Conservation (phyloP, 2,888 invertebrate genomes). For the Lysandra coridon region DNA sequence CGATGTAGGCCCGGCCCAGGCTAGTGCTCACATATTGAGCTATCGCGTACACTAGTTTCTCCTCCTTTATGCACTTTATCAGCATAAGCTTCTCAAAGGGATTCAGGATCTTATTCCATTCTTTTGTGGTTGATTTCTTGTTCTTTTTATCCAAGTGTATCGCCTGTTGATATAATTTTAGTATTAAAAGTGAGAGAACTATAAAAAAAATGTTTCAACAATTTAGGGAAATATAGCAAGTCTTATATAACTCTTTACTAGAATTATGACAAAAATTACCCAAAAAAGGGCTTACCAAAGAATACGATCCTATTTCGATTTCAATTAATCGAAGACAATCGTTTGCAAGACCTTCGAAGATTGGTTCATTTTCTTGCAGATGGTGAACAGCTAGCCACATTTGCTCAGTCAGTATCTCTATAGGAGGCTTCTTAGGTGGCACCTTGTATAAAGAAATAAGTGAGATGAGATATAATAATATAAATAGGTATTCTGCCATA, state of each 20-base stretch:
- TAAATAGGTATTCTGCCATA: background rate
- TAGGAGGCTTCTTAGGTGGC: slow-evolving; percentile 80
- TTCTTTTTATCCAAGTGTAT: slow-evolving; percentile 77
- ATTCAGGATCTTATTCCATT: slow-evolving; percentile 84
- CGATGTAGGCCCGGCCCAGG: slow-evolving; percentile 89
- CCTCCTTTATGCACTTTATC: slow-evolving; percentile 87
- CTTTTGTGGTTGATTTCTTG: slow-evolving; percentile 48
- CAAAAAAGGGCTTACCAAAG: slow-evolving; percentile 65
- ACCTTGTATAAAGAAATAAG: slow-evolving; percentile 46
- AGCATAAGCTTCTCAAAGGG: slow-evolving; percentile 91
- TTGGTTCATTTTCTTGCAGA: slow-evolving; percentile 79
- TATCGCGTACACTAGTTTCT: slow-evolving; percentile 90
- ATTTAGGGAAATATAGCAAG: background rate
- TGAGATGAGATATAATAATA: background rate
- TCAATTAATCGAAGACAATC: slow-evolving; percentile 80
- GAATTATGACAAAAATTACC: background rate
- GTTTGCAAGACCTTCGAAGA: slow-evolving; percentile 75
- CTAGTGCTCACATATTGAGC: slow-evolving; percentile 89
- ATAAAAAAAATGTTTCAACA: background rate
- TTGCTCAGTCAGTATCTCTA: slow-evolving; percentile 81
- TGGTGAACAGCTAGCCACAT: slow-evolving; percentile 86
- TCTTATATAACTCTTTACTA: background rate
- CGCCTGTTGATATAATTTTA: slow-evolving; percentile 61
- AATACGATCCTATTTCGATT: slow-evolving; percentile 82
- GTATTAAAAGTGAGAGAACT: background rate